Conservation (phyloP, 2,113 vertebrate genomes). For the Manacus vitellinus region DNA sequence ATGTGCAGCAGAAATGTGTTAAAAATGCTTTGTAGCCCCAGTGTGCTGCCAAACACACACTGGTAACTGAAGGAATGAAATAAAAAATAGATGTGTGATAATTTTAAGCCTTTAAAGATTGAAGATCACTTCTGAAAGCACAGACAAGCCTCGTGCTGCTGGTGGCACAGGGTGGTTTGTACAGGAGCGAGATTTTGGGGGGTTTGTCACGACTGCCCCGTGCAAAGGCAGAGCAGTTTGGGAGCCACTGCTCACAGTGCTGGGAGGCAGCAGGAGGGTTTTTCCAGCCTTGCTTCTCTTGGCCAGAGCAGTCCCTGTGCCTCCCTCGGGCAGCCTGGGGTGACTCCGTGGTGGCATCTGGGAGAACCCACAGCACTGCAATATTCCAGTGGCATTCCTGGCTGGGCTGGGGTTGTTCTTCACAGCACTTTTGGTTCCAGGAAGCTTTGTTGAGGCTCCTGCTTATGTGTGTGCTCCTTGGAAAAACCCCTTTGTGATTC, state of each 20-base stretch:
- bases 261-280: neutral
- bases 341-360: neutral
- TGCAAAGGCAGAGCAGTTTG: neutral
- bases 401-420: neutral
- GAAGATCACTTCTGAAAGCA: neutral
- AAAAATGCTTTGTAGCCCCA: neutral
- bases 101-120: neutral
- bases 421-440: neutral
- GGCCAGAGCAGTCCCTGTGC: neutral
- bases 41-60: fast-evolving
- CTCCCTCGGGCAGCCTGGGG: neutral
- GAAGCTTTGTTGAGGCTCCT: neutral
- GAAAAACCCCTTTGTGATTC: neutral
- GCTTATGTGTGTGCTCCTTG: neutral
- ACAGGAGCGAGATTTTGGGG: fast-evolving
- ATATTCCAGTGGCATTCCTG: neutral
- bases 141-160: neutral
- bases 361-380: fast-evolving
- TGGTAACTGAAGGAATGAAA: too few relatives aligned
- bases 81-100: neutral
- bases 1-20: neutral
- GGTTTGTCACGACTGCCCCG: fast-evolving
- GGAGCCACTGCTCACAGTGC: neutral
- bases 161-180: fast-evolving
- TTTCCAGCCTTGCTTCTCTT: neutral